These are phyloP conservation scores for Aegotheles bennettii DNA, from an alignment of 2,113 vertebrate species.

Conservation along the genomic window DNA sequence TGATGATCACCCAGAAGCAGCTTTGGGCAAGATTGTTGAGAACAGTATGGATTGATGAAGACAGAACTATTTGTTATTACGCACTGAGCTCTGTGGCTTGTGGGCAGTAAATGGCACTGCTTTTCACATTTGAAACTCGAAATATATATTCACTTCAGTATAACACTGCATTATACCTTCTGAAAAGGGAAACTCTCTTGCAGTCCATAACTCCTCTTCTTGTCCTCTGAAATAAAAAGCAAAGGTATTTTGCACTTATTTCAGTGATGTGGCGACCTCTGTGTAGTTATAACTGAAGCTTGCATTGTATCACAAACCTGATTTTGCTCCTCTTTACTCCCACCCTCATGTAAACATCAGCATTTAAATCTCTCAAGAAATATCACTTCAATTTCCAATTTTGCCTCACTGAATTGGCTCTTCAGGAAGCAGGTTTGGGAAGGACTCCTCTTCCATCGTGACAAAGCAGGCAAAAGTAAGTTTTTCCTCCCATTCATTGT, in stretches of 20 bases:
- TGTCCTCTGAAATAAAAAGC: background rate
- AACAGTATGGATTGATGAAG: slow-evolving; percentile 42
- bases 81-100: background rate
- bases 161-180: background rate
- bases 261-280: background rate
- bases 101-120: background rate
- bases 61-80: slow-evolving; percentile 25
- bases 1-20: slow-evolving; percentile 55
- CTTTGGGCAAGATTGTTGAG: slow-evolving; percentile 54
- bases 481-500: background rate
- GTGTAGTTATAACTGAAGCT: background rate
- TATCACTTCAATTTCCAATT: background rate
- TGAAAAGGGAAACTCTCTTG: background rate
- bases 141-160: background rate
- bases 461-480: background rate
- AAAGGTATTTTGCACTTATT: background rate
- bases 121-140: background rate
- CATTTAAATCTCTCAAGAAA: background rate
- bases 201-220: background rate
- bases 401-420: background rate
- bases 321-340: background rate
- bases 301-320: background rate
- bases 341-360: background rate
- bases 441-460: background rate
- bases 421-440: background rate